phyloP scores from a whole-genome alignment of 2,888 invertebrate species.

The Zonitis immaculata region DNA sequence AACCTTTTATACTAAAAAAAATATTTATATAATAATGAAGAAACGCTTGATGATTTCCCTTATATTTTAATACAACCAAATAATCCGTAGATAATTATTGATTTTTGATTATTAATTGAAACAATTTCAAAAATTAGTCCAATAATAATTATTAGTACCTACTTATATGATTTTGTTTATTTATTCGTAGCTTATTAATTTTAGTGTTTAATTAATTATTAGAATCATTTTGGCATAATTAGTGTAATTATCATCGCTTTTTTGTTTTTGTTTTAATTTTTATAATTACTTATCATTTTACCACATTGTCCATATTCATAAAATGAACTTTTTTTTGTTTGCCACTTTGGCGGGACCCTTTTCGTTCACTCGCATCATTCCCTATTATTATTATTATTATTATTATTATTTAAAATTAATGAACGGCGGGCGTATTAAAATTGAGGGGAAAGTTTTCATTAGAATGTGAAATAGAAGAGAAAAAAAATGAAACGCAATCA shows the following conservation, averaged over 20 bases:
- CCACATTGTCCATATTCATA: neutral
- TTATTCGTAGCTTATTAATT: too few species aligned
- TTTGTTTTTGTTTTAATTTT: too few species aligned
- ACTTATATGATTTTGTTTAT: too few species aligned
- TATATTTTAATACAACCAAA: conserved; percentile 5
- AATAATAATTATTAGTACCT: too few species aligned
- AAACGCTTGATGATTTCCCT: conserved; percentile 1
- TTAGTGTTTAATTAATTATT: too few species aligned
- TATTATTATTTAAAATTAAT: neutral
- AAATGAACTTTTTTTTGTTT: neutral
- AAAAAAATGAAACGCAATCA: too few species aligned
- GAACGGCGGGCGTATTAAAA: conserved; percentile 1
- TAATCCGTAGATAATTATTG: neutral
- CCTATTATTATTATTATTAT: neutral
- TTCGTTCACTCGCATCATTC: neutral
- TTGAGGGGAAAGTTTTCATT: conserved; percentile 1
- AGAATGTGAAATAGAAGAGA: neutral
- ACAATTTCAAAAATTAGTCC: too few species aligned
- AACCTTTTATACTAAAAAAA: neutral
- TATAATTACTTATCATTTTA: too few species aligned
- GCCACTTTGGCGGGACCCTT: conserved; percentile 1
- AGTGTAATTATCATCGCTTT: too few species aligned
- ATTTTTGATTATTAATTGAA: too few species aligned
- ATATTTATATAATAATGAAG: too few species aligned
- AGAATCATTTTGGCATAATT: too few species aligned